Conservation (phyloP, 2,113 vertebrate genomes). For the Psephotus haematonotus region DNA sequence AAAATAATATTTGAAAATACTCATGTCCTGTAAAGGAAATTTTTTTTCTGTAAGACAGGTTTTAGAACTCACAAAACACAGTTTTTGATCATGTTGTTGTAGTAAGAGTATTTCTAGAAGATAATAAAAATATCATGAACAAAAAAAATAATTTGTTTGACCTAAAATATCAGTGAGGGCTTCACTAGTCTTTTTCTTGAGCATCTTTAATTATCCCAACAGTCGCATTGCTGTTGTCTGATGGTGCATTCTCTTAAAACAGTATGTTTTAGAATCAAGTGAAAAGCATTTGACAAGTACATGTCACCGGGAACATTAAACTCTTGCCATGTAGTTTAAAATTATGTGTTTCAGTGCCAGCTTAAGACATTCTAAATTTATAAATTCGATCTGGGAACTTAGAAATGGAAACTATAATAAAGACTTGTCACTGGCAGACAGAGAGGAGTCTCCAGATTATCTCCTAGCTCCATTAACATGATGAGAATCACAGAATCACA, state of each 20-base stretch:
- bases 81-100: not conserved
- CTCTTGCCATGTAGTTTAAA: not conserved
- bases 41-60: not conserved
- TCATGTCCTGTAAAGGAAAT: not conserved
- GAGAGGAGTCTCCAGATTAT: not conserved
- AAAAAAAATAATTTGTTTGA: not conserved
- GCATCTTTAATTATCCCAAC: not conserved
- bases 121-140: not conserved
- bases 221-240: not conserved
- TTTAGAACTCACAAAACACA: not conserved
- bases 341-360: not conserved
- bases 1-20: no score
- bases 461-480: not conserved
- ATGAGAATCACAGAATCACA: not conserved
- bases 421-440: not conserved
- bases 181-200: not conserved
- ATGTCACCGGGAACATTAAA: not conserved
- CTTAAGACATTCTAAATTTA: not conserved
- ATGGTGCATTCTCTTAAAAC: not conserved
- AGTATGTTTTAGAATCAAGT: not conserved
- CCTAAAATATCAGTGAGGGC: not conserved
- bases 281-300: not conserved
- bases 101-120: not conserved
- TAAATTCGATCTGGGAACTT: not conserved
- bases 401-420: not conserved